A percentile compares a stretch with the other conserved stretches of the same genome.
These are phyloP conservation scores for Zaprionus lachaisei DNA, from an alignment of 1,140 invertebrate genomes.

Conservation along the genomic window DNA sequence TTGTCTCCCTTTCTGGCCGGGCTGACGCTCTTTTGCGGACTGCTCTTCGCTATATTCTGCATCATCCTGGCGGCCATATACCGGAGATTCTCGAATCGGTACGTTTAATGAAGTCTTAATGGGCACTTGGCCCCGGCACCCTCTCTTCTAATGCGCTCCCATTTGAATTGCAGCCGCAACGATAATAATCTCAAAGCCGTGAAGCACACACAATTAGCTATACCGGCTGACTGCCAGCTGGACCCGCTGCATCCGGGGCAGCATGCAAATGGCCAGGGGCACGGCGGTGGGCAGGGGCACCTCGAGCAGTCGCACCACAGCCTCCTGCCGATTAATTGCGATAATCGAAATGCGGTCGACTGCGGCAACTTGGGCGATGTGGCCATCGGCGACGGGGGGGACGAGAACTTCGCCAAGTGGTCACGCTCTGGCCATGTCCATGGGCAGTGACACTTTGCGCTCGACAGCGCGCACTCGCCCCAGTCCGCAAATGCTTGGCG, in stretches of 20 bases:
- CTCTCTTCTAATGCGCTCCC: slow-evolving; percentile 42
- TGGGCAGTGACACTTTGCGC: slow-evolving; percentile 67
- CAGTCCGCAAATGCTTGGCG: slow-evolving; percentile 81
- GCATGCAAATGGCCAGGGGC: slow-evolving; percentile 48
- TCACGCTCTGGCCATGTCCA: slow-evolving; percentile 33
- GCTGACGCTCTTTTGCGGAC: slow-evolving; percentile 89
- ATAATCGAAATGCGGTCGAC: slow-evolving; percentile 67
- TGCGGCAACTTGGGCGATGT: slow-evolving; percentile 52
- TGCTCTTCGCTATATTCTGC: slow-evolving; percentile 89
- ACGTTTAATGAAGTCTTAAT: slow-evolving; percentile 37
- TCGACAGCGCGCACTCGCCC: slow-evolving; percentile 67
- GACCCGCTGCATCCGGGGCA: slow-evolving; percentile 74
- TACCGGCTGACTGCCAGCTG: slow-evolving; percentile 83
- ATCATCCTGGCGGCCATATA: slow-evolving; percentile 89
- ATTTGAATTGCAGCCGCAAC: slow-evolving; percentile 75
- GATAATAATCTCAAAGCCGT: slow-evolving; percentile 83
- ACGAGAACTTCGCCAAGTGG: slow-evolving; percentile 55
- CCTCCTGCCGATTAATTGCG: slow-evolving; percentile 76
- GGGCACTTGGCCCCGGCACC: slow-evolving; percentile 19
- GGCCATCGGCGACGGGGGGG: slow-evolving; percentile 45
- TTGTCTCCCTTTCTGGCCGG: slow-evolving; percentile 90
- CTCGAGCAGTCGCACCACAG: slow-evolving; percentile 76
- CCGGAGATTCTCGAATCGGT: slow-evolving; percentile 86
- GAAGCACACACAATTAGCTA: slow-evolving; percentile 82
- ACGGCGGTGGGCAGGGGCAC: slow-evolving; percentile 11